Conservation (phyloP, 1,140 invertebrate species). For the Drosophila orosa region DNA sequence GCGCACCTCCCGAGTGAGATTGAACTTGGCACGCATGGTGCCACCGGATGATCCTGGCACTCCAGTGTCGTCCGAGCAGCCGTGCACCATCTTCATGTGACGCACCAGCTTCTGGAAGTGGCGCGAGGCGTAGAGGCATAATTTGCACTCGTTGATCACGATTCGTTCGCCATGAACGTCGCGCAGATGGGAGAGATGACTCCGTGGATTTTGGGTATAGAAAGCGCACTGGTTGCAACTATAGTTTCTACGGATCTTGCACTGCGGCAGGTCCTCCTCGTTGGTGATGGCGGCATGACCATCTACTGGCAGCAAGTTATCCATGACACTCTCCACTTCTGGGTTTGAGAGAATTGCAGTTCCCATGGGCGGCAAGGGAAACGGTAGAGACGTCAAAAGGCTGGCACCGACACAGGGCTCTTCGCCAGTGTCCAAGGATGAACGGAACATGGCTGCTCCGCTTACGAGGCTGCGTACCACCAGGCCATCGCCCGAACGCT, state of each 20-base stretch:
- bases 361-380: neutral
- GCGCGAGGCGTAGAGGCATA: constrained; percentile 94
- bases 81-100: constrained; percentile 92
- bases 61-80: constrained; percentile 70
- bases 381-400: constrained; percentile 6
- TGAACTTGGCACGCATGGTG: constrained; percentile 53
- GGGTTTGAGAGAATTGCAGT: neutral
- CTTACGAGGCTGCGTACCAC: constrained; percentile 87
- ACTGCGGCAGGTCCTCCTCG: constrained; percentile 88
- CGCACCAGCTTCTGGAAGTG: constrained; percentile 93
- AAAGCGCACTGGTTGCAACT: constrained; percentile 90
- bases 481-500: constrained; percentile 85
- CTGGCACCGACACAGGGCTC: constrained; percentile 5
- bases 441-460: constrained; percentile 68
- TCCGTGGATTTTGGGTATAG: constrained; percentile 92
- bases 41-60: constrained; percentile 41
- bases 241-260: constrained; percentile 91
- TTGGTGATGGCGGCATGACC: constrained; percentile 1
- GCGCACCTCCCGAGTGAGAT: constrained; percentile 67
- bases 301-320: neutral
- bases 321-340: neutral
- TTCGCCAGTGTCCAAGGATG: constrained; percentile 11
- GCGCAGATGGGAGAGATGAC: constrained; percentile 90
- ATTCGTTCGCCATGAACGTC: constrained; percentile 91
- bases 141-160: constrained; percentile 91